phyloP scores from a whole-genome alignment of 2,797 vertebrate species.

The Tympanoctomys barrerae region DNA sequence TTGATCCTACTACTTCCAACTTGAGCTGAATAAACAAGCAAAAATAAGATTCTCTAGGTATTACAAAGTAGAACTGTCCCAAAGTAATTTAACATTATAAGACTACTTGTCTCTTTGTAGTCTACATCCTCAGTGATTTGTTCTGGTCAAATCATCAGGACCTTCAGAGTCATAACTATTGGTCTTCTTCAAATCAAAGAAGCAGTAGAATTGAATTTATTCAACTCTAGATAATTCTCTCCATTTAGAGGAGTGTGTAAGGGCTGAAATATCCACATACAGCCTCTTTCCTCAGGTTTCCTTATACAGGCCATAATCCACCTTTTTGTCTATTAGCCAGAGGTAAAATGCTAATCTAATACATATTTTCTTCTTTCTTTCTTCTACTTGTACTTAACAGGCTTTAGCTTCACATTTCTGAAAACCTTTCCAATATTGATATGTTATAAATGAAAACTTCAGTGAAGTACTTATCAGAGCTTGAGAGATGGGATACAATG shows the following conservation, averaged over 20 bases:
- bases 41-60: neutral
- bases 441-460: neutral
- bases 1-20: neutral
- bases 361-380: neutral
- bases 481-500: neutral
- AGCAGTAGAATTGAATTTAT: neutral
- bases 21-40: constrained; percentile 33
- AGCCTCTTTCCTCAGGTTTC: neutral
- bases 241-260: neutral
- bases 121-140: neutral
- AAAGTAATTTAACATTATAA: neutral
- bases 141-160: neutral
- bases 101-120: neutral
- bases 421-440: constrained; percentile 63
- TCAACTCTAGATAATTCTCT: neutral
- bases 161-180: neutral
- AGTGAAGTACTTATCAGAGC: neutral
- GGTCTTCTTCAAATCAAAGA: neutral
- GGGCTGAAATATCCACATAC: too few relatives aligned
- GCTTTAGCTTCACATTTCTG: neutral
- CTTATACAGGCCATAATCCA: neutral
- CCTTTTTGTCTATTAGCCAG: neutral
- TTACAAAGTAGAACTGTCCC: neutral
- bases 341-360: neutral
- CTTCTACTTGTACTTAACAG: constrained; percentile 5